Base-by-base conservation (phyloP, 2,113 vertebrate genomes). In the Sprattus sprattus region DNA sequence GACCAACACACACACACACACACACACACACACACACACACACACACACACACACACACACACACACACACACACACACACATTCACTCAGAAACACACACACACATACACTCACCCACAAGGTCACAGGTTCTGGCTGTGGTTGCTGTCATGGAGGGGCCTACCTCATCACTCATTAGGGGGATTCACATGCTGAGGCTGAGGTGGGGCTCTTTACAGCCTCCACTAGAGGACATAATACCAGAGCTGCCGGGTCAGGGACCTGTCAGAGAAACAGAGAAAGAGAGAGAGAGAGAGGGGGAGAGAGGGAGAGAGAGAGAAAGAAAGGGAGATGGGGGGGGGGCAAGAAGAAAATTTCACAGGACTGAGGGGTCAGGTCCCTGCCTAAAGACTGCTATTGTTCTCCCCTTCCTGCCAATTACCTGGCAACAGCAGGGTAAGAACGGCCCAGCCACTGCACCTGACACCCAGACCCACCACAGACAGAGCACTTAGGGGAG, bases 301-400 rank as follows among this genome's bases (percentile, higher is more conserved):
- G 60, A 25, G 22, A 25, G 60, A 28, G 60, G 25, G 25, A 9
- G 9, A 28, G 25, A 25, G n/a, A 67, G 22, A 67, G 60, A 2
- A 10, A 60, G 16, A n/a, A 5, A 4, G 20, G 20, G 54, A 20
- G 16, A n/a, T 5, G 15, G 54, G 20, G 54, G 20, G 22, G 5
- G 15, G 22, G 20, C 15, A 57, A 57, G 54, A 25, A 22, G 60
- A 64, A 64, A 6, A 67, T 67, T 67, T 67, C 60, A 67, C 60
- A n/a, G 60, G 8, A 28, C 60, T 9, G n/a, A n/a, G 60, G 25
- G 60, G 60, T 67, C 60, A 67, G 60, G 60, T 67, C 60, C 60
- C 60, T 67, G 60, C 22, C 60, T 67, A 67, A 67, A 67, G 60
- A 67, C 60, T 67, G 60, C 60, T 67, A 67, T 67, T 67, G 60